These are phyloP conservation scores for Globodera ellingtonae DNA, from an alignment of 1,140 invertebrate genomes.

Conservation along the genomic window DNA sequence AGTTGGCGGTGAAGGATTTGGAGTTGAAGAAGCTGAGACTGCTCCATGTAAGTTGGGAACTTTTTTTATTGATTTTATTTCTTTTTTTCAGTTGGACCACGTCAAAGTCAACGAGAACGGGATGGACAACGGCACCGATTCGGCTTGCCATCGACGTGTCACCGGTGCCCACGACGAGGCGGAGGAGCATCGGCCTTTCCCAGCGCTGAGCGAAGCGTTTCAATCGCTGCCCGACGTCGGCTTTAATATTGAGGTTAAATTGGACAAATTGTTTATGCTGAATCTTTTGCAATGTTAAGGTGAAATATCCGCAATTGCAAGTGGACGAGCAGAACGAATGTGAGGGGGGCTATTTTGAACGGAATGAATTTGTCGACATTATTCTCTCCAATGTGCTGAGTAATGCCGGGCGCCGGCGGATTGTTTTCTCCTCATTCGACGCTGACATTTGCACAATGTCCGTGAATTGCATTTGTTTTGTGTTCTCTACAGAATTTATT, in stretches of 20 bases:
- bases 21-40: constrained; percentile 59
- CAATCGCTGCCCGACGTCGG: constrained; percentile 42
- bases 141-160: constrained; percentile 27
- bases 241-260: constrained; percentile 56
- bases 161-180: constrained; percentile 46
- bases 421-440: constrained; percentile 65
- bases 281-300: background rate
- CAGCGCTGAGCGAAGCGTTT: constrained; percentile 50
- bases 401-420: constrained; percentile 53
- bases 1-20: constrained; percentile 62
- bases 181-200: constrained; percentile 51
- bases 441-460: constrained; percentile 65
- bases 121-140: constrained; percentile 16
- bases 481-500: too few species aligned
- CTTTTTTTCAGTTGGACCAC: constrained; percentile 54
- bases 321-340: constrained; percentile 45
- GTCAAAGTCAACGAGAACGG: constrained; percentile 28
- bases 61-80: background rate
- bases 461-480: constrained; percentile 5
- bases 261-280: background rate
- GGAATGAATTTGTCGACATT: constrained; percentile 58
- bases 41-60: constrained; percentile 42
- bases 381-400: constrained; percentile 61
- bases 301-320: constrained; percentile 19
- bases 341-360: constrained; percentile 47